Conservation (phyloP, 2,888 invertebrate species). For the Cryptus armator region DNA sequence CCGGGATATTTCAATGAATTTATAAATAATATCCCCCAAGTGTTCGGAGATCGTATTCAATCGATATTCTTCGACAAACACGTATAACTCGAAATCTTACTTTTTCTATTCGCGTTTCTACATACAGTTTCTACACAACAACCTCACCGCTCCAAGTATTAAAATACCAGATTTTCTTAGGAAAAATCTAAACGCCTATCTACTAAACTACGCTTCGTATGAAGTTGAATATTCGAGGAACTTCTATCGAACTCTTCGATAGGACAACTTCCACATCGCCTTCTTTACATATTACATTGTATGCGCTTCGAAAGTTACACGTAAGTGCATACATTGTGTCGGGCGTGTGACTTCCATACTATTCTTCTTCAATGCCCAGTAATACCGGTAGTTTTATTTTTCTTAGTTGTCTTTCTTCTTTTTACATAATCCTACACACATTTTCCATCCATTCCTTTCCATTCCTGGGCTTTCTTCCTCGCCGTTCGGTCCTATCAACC, state of each 20-base stretch:
- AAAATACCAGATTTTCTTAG: neutral
- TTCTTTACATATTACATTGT: neutral
- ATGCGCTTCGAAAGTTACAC: constrained; percentile 3
- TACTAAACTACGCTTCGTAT: constrained; percentile 8
- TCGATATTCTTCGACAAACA: too few species aligned
- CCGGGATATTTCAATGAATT: too few species aligned
- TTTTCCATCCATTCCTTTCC: neutral
- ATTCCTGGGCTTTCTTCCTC: constrained; percentile 1
- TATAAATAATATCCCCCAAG: too few species aligned
- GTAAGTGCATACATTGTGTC: neutral
- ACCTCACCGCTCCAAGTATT: neutral
- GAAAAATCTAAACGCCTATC: neutral
- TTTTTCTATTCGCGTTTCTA: too few species aligned
- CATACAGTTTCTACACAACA: too few species aligned
- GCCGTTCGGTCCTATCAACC: neutral
- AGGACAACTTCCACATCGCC: neutral
- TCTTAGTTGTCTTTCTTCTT: neutral
- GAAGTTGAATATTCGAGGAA: constrained; percentile 1
- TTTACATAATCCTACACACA: neutral
- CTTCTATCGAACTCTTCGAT: neutral
- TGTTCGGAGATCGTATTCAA: too few species aligned
- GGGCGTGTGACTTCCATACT: neutral
- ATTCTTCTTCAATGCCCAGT: neutral
- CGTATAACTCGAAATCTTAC: too few species aligned
- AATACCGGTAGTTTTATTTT: neutral